These are phyloP conservation scores for Hydrolagus colliei DNA, from an alignment of 2,797 vertebrate species.

Conservation along the genomic window DNA sequence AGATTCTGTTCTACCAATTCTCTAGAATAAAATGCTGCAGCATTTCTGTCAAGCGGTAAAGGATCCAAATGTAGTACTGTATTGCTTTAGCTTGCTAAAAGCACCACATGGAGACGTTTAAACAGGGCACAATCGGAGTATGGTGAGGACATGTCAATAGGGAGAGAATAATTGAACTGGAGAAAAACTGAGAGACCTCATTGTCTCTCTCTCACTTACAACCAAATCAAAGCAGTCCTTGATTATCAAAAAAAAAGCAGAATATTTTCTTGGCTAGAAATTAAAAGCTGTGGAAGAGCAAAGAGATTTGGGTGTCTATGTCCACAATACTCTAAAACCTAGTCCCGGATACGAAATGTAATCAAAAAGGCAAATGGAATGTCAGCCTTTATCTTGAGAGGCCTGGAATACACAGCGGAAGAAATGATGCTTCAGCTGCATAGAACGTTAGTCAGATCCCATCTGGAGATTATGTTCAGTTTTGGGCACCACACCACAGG, in stretches of 20 bases:
- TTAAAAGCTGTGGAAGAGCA: no score
- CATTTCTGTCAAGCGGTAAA: background rate
- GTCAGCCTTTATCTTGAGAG: no score
- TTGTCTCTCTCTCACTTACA: background rate
- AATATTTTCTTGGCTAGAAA: no score
- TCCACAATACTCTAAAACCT: no score
- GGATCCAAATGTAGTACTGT: background rate
- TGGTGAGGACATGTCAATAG: background rate
- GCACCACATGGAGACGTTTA: background rate
- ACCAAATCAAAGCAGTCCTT: background rate
- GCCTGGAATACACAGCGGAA: no score
- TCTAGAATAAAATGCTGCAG: background rate
- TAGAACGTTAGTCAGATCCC: no score
- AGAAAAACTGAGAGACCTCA: background rate
- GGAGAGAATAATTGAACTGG: background rate
- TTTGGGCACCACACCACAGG: no score
- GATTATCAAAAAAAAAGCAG: background rate
- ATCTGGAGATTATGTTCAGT: no score
- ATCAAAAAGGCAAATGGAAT: no score
- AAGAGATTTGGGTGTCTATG: no score
- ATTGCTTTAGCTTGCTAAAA: background rate
- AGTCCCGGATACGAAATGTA: no score
- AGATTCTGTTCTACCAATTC: background rate
- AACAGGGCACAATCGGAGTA: background rate
- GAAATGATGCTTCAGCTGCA: no score